Evolutionary conservation across 1,140 invertebrate genomes (phyloP).

Genomic region (Drosophila equinoxialis): DNA sequence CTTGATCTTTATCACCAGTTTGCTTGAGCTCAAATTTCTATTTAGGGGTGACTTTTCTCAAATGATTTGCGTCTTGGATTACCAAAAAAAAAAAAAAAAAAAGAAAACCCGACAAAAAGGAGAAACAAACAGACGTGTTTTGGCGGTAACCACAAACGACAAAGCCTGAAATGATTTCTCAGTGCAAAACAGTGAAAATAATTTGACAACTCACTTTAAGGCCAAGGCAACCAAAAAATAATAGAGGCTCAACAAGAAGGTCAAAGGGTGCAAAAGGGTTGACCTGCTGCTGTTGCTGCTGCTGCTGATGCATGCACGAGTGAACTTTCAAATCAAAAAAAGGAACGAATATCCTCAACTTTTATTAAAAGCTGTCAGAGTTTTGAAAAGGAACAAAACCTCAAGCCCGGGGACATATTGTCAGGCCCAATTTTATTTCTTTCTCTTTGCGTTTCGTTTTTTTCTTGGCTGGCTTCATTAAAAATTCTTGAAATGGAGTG

Average conservation of each 20-base stretch:
- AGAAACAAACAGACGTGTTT: not conserved
- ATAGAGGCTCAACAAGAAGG: conserved; percentile 40
- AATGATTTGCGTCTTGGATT: conserved; percentile 2
- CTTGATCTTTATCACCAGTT: not conserved
- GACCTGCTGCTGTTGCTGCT: not conserved
- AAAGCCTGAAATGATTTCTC: conserved; percentile 37
- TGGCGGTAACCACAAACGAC: conserved; percentile 14
- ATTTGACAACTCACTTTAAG: conserved; percentile 63
- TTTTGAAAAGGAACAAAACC: conserved; percentile 20
- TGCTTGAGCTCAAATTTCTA: not conserved
- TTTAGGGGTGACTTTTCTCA: not conserved
- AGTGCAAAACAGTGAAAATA: conserved; percentile 52
- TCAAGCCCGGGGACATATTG: conserved; percentile 37
- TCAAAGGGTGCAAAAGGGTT: conserved; percentile 40
- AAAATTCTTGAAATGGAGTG: conserved; percentile 45
- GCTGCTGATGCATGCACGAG: conserved; percentile 5
- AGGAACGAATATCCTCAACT: conserved; percentile 49
- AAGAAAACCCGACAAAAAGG: not conserved
- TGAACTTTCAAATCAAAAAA: conserved; percentile 42
- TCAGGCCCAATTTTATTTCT: conserved; percentile 32
- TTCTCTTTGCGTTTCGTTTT: not conserved
- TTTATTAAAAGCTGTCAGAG: conserved; percentile 66
- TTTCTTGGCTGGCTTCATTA: conserved; percentile 48
- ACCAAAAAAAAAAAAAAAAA: not conserved
- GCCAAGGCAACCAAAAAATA: conserved; percentile 11